Conservation (phyloP, 2,797 vertebrate species). For the Huso huso region DNA sequence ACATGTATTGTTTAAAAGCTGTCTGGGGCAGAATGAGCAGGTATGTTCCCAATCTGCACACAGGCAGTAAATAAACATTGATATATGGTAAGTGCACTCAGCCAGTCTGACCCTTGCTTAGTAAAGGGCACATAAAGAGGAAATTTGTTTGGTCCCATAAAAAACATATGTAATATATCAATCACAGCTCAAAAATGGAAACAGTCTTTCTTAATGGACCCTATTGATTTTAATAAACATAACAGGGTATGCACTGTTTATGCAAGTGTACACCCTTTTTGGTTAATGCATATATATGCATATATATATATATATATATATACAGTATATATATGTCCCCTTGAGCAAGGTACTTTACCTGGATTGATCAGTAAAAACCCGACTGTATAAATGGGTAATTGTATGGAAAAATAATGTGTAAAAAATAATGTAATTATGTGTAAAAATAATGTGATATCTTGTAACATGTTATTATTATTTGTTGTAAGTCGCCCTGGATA, state of each 20-base stretch:
- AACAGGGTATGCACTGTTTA: slow-evolving; percentile 5
- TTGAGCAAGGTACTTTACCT: too few species aligned
- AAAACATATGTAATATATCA: slow-evolving; percentile 65
- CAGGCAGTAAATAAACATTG: slow-evolving; percentile 74
- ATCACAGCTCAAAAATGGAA: slow-evolving; percentile 65
- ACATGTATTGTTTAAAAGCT: slow-evolving; percentile 64
- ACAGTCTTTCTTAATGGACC: slow-evolving; percentile 58
- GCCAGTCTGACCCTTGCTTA: slow-evolving; percentile 56
- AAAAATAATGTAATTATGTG: too few species aligned
- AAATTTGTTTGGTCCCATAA: slow-evolving; percentile 73
- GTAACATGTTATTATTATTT: too few species aligned
- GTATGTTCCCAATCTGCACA: slow-evolving; percentile 69
- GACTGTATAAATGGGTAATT: too few species aligned
- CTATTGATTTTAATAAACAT: slow-evolving; percentile 70
- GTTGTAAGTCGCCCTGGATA: too few species aligned
- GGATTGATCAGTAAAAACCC: too few species aligned
- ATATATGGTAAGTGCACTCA: slow-evolving; percentile 54
- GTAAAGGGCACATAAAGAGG: slow-evolving; percentile 57
- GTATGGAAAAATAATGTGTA: too few species aligned
- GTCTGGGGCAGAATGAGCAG: slow-evolving; percentile 61
- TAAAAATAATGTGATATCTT: too few species aligned
- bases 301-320: too few species aligned
- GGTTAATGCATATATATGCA: too few species aligned
- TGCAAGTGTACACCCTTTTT: too few species aligned
- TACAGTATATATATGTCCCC: too few species aligned